Evolutionary conservation across 1,140 invertebrate species (phyloP).

Genomic region (Lasaia peninsularis): DNA sequence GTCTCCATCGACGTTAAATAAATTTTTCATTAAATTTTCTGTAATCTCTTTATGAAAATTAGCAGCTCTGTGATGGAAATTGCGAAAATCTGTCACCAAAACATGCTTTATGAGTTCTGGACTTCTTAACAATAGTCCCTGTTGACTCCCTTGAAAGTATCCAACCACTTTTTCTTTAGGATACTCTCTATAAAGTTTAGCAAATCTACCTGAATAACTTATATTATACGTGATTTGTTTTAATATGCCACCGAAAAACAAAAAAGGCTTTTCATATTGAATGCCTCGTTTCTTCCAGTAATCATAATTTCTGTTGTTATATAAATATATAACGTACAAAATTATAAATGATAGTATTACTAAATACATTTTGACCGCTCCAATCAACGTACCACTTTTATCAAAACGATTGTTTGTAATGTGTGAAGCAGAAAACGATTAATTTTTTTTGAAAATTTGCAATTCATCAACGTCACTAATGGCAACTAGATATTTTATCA

Average conservation of each 20-base stretch:
- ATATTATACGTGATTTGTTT: slow-evolving; percentile 42
- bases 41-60: slow-evolving; percentile 56
- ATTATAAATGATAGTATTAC: no score
- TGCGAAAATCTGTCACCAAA: slow-evolving; percentile 77
- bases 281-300: slow-evolving; percentile 49
- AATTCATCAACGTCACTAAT: no score
- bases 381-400: no score
- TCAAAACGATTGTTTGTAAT: no score
- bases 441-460: no score
- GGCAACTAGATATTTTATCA: no score
- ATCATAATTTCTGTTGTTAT: slow-evolving; percentile 37
- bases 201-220: slow-evolving; percentile 46
- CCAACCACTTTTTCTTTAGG: slow-evolving; percentile 53
- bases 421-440: no score
- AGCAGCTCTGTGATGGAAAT: slow-evolving; percentile 74
- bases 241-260: slow-evolving; percentile 45
- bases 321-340: slow-evolving; percentile 27
- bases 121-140: slow-evolving; percentile 52
- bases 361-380: no score
- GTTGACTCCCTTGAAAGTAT: slow-evolving; percentile 42
- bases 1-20: slow-evolving; percentile 74
- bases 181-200: slow-evolving; percentile 46
- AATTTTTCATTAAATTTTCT: slow-evolving; percentile 74
- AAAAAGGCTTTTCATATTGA: slow-evolving; percentile 46
- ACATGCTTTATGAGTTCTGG: slow-evolving; percentile 74